Percentiles rank a stretch among this genome's conserved stretches.
phyloP scores from a whole-genome alignment of 53 echinoderm and acorn worm species.

The Paelopatides confundens region DNA sequence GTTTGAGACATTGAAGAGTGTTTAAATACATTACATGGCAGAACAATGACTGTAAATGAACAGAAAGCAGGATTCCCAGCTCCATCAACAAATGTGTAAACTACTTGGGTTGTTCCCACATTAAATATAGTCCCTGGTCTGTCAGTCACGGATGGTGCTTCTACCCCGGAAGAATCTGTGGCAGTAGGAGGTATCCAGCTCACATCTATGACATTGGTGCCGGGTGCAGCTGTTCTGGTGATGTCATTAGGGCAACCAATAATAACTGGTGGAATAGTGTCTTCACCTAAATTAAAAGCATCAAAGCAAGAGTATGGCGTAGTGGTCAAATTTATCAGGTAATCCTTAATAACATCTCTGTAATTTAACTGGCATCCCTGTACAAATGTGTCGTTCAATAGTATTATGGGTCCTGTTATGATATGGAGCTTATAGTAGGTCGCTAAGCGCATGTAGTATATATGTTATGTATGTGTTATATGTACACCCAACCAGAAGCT shows the following conservation, averaged over 20 bases:
- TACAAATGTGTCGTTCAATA: too few species aligned
- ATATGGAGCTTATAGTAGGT: too few species aligned
- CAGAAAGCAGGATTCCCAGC: slow-evolving; percentile 13
- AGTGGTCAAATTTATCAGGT: too few species aligned
- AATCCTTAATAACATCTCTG: too few species aligned
- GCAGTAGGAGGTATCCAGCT: neutral
- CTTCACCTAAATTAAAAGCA: too few species aligned
- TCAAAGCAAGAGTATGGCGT: neutral
- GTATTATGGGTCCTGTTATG: too few species aligned
- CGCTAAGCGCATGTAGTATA: too few species aligned
- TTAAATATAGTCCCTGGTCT: neutral
- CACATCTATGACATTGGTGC: neutral
- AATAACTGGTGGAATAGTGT: neutral
- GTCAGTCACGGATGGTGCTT: neutral
- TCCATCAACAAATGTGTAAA: neutral
- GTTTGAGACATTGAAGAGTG: too few species aligned
- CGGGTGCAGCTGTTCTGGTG: neutral
- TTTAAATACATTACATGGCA: too few species aligned
- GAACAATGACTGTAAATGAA: slow-evolving; percentile 45
- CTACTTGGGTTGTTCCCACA: neutral
- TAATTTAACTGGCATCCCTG: too few species aligned
- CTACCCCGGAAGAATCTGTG: neutral
- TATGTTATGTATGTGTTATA: too few species aligned
- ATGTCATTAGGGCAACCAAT: neutral
- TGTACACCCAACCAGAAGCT: too few species aligned